Evolutionary conservation across 2,888 invertebrate species (phyloP).

Genomic region (Nymphalis polychloros): DNA sequence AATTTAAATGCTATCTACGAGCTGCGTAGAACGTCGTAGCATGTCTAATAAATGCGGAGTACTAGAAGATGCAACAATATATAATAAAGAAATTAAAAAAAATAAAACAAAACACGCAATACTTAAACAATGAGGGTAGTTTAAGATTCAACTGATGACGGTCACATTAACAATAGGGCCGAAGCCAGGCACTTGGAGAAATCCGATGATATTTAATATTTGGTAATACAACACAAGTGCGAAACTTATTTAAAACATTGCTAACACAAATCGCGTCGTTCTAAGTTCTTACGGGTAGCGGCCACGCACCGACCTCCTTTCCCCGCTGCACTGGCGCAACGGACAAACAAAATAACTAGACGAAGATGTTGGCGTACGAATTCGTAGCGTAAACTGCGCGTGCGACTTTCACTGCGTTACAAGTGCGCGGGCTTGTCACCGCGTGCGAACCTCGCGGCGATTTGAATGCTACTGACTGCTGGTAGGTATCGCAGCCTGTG

Average conservation of each 20-base stretch:
- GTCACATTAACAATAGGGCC: conserved; percentile 20
- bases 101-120: not conserved
- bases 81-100: not conserved
- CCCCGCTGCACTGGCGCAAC: conserved; percentile 78
- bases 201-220: conserved; percentile 22
- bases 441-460: conserved; percentile 72
- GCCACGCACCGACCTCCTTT: conserved; percentile 78
- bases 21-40: conserved; percentile 56
- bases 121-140: conserved; percentile 21
- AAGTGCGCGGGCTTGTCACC: conserved; percentile 57
- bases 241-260: conserved; percentile 51
- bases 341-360: conserved; percentile 78
- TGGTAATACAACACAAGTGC: conserved; percentile 64
- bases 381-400: conserved; percentile 73
- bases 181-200: conserved; percentile 12
- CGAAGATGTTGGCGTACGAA: conserved; percentile 74
- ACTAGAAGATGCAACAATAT: conserved; percentile 6
- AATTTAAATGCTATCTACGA: conserved; percentile 42
- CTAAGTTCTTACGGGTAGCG: conserved; percentile 57
- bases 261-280: conserved; percentile 62
- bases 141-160: not conserved
- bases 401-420: conserved; percentile 69
- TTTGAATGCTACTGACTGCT: conserved; percentile 62
- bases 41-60: conserved; percentile 13
- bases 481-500: conserved; percentile 42